Evolutionary conservation across 2,113 vertebrate species (phyloP).

Genomic region (Forbesichthys agassizii): DNA sequence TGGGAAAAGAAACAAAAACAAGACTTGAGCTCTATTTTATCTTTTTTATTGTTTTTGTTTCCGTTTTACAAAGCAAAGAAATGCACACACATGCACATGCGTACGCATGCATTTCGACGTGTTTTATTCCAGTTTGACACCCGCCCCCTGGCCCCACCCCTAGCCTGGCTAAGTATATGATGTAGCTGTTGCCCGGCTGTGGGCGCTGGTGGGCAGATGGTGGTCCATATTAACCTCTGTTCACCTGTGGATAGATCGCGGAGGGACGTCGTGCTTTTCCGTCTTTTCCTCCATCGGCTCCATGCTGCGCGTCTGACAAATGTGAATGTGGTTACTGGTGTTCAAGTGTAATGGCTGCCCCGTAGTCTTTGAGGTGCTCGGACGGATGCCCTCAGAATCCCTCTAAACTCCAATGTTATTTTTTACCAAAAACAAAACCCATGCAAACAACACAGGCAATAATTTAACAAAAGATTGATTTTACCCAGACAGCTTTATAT

Average conservation of each 20-base stretch:
- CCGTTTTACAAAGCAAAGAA: conserved; percentile 65
- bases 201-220: conserved; percentile 50
- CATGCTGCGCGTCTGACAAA: conserved; percentile 56
- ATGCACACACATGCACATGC: conserved; percentile 57
- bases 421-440: conserved; percentile 73
- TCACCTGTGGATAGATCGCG: conserved; percentile 68
- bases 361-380: conserved; percentile 17
- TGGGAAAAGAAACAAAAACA: conserved; percentile 59
- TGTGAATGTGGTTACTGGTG: conserved; percentile 72
- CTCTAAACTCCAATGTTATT: conserved; percentile 32
- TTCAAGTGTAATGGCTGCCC: conserved; percentile 43
- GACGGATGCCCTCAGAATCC: conserved; percentile 10
- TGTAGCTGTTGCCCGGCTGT: conserved; percentile 52
- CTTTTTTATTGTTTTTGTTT: conserved; percentile 12
- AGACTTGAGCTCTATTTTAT: conserved; percentile 47
- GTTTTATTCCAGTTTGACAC: conserved; percentile 53
- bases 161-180: conserved; percentile 53
- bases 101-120: conserved; percentile 43
- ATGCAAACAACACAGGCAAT: conserved; percentile 73
- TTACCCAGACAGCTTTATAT: conserved; percentile 73
- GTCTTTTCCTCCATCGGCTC: conserved; percentile 59
- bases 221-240: conserved; percentile 40
- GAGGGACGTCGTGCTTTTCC: conserved; percentile 47
- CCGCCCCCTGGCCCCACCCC: neutral
- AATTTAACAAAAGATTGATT: conserved; percentile 69